Evolutionary conservation across 1,140 invertebrate species (phyloP), one percentile per base, ranked within the genome.

Genomic region (Pemphigus obesinymphae): DNA sequence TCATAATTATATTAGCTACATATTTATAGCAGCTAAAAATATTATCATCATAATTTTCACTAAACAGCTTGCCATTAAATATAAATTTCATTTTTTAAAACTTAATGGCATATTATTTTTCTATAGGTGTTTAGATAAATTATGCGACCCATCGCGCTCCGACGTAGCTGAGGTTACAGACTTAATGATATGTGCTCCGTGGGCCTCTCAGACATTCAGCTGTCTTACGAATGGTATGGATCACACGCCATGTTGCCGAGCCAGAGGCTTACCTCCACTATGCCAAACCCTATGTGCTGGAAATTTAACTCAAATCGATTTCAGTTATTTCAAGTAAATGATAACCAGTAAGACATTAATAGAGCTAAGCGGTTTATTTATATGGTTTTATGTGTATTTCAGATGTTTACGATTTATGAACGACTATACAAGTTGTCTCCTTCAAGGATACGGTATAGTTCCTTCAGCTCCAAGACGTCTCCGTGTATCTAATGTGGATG

Each of bases 131-230:
- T 86, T 95, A 1, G 90, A 92, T 83, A 93, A 92, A 84, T 88
- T 96, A 78, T 95, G 94, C 84, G 93, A 95, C 86, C 93, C 93
- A 1, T 89, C 90, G 31, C 89, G 91, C 82, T 88, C 90, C 3
- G 89, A 90, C 72, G 86, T 88, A 40, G 89, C 90, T 2, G 90
- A 90, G 82, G 88, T 92, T 43, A 89, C 90, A 82, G 93, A 95
- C 86, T 88, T 95, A 84, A 94, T 95, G 91, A 94, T 95, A 40
- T 95, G 94, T 86, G 94, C 94, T 0, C 93, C 94, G 0, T 95
- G 93, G 92, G 92, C 93, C 2, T 89, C 91, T 0, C 90, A 91
- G 29, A 93, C 93, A 3, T 95, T 95, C 85, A 90, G 90, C 4
- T 95, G 94, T 85, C 87, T 95, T 72, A 91, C 93, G 20, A 93